Base-by-base conservation (phyloP, 2,113 vertebrate genomes). In the Poecilia latipinna region DNA sequence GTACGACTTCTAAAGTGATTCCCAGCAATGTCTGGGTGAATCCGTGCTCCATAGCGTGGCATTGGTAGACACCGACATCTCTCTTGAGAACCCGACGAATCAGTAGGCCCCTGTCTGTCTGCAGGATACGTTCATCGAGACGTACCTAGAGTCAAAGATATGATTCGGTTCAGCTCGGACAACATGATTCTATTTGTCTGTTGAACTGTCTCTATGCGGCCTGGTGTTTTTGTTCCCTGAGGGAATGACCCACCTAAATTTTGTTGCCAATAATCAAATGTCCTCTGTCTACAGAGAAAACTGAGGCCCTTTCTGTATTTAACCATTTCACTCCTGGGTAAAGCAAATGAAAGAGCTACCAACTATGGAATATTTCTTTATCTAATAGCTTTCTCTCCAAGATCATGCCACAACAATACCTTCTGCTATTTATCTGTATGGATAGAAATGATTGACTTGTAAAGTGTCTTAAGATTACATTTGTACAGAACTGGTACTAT, bases 21-120 rank as follows among this genome's bases (percentile, higher is more conserved):
- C 92, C 94, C 7, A 98, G 94, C 65, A 99, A 79, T 8, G 94
- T 96, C 89, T 98, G 98, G 42, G 96, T 97, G 86, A 99, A 99
- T 88, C 96, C 94, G 0, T 97, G 97, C 77, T 99, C 98, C 7
- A 95, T 96, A 0, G 97, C 94, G 0, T 96, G 95, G 74, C 98
- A 99, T 31, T 95, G 92, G 88, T 97, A 99, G 61, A 94, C 61
- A 8, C 97, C 97, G 0, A 94, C 69, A 15, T 99, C 97, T 35
- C 93, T 65, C 12, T 90, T 96, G 63, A 95, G 88, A 28, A 97
- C 95, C 0, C 93, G 93, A 1, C 97, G 95, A 75, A 99, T 86
- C 77, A 99, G 92, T 77, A 99, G 76, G 0, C 98, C 97, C 42
- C 96, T 89, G 37, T 96, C 93, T 0, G 92, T 95, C 73, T 78